Conservation (phyloP, 2,113 vertebrate species). For the Hippolais icterina region DNA sequence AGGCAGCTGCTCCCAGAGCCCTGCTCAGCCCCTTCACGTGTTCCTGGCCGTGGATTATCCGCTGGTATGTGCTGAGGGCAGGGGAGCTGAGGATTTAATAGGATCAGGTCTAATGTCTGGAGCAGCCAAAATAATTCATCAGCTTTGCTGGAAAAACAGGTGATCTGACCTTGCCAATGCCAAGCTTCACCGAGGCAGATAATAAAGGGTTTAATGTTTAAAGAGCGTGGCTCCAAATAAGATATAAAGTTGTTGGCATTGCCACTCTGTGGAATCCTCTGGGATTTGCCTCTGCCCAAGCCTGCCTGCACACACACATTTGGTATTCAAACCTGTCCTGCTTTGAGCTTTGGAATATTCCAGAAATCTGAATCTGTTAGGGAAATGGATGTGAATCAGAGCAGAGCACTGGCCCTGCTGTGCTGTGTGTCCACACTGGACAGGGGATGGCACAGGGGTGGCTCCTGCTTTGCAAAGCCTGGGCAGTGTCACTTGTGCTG, state of each 20-base stretch:
- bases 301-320: neutral
- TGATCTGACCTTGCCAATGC: neutral
- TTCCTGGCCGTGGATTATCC: neutral
- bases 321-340: neutral
- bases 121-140: neutral
- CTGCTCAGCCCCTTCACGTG: neutral
- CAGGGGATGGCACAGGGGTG: neutral
- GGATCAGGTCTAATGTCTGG: neutral
- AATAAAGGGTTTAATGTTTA: neutral
- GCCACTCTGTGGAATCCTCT: neutral
- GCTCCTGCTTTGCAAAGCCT: neutral
- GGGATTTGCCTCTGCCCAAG: neutral
- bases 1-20: neutral
- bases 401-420: neutral
- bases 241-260: neutral
- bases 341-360: neutral
- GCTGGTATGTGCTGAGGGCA: neutral
- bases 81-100: neutral
- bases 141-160: slow-evolving; percentile 1
- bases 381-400: fast-evolving
- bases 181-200: neutral
- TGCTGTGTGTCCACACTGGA: neutral
- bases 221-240: neutral
- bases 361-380: neutral
- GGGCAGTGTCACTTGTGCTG: neutral